phyloP scores from a whole-genome alignment of 2,888 invertebrate species.

The Chaetogeoica ovagalla region DNA sequence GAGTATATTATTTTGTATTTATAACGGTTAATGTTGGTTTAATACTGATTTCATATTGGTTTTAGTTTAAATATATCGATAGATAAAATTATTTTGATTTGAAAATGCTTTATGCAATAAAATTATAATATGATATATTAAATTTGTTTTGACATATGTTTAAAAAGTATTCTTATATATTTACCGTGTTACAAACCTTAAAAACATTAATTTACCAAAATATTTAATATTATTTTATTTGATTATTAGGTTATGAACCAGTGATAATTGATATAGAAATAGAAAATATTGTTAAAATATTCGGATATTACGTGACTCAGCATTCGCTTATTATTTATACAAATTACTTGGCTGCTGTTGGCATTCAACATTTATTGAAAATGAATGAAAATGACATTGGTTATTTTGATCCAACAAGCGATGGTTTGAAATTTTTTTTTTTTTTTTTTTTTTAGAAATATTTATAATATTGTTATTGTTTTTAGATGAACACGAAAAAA shows the following conservation, averaged over 20 bases:
- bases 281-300: slow-evolving; percentile 36
- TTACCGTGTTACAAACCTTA: not conserved
- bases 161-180: not conserved
- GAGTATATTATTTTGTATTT: too few relatives aligned
- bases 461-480: not conserved
- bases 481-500: slow-evolving; percentile 12
- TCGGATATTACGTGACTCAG: not conserved
- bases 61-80: too few relatives aligned
- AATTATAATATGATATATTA: too few relatives aligned
- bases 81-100: too few relatives aligned
- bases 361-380: slow-evolving; percentile 30
- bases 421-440: too few relatives aligned
- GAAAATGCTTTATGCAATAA: too few relatives aligned
- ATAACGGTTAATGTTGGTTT: too few relatives aligned
- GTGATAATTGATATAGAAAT: slow-evolving; percentile 31
- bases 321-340: slow-evolving; percentile 25
- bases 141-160: too few relatives aligned
- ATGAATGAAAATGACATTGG: not conserved
- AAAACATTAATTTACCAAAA: not conserved
- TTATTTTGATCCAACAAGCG: slow-evolving; percentile 8
- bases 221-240: not conserved
- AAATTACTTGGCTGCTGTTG: slow-evolving; percentile 22
- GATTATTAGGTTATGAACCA: not conserved
- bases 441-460: not conserved
- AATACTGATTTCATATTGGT: too few relatives aligned